Percentiles rank a stretch among this genome's conserved stretches.
These are phyloP conservation scores for Pyrocephalus nanus DNA, from an alignment of 2,797 vertebrate genomes.

Conservation along the genomic window DNA sequence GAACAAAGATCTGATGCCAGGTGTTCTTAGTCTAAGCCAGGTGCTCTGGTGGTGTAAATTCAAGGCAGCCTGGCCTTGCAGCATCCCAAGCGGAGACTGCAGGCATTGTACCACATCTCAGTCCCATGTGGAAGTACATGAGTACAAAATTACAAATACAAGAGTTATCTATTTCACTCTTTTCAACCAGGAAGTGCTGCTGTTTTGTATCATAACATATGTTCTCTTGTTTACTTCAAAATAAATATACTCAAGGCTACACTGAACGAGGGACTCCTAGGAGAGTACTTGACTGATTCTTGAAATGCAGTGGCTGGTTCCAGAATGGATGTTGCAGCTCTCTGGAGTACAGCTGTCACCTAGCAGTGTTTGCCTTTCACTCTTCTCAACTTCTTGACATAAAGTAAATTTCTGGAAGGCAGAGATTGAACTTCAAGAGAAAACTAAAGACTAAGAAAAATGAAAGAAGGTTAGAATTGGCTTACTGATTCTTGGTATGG, in stretches of 20 bases:
- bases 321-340: not conserved
- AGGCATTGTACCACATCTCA: not conserved
- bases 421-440: not conserved
- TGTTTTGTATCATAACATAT: not conserved
- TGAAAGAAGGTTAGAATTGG: not conserved
- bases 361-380: not conserved
- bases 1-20: not conserved
- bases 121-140: not conserved
- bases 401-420: not conserved
- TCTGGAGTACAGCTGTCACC: slow-evolving; percentile 31
- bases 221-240: slow-evolving; percentile 33
- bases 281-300: not conserved
- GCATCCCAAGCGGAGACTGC: not conserved
- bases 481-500: not conserved
- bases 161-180: not conserved
- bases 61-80: not conserved
- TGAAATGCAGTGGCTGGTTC: not conserved
- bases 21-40: not conserved
- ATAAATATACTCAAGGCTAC: not conserved
- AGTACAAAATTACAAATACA: not conserved
- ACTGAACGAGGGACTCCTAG: not conserved
- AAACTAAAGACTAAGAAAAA: not conserved
- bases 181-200: not conserved
- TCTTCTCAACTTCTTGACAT: not conserved
- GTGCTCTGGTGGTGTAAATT: not conserved